phyloP scores from a whole-genome alignment of 92 coral and sea anemone species.

The Epizoanthus ramosus region DNA sequence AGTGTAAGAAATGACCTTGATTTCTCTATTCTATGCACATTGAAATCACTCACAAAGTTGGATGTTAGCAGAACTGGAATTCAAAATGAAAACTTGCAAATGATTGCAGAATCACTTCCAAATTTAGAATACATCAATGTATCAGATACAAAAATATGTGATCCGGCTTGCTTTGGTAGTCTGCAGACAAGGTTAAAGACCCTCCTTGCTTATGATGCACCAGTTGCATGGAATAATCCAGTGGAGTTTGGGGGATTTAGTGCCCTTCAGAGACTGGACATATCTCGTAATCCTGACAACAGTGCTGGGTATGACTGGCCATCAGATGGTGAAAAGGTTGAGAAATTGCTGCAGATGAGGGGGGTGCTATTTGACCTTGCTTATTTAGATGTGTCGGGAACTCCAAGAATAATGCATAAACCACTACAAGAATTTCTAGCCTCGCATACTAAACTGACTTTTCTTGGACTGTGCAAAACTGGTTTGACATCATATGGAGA shows the following conservation, averaged over 20 bases:
- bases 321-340: conserved; percentile 61
- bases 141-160: conserved; percentile 62
- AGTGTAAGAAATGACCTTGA: conserved; percentile 33
- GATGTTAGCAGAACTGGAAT: conserved; percentile 62
- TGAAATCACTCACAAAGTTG: conserved; percentile 58
- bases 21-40: conserved; percentile 37
- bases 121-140: conserved; percentile 61
- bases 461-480: conserved; percentile 80
- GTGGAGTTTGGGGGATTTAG: conserved; percentile 58
- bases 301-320: conserved; percentile 55
- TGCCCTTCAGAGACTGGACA: conserved; percentile 63
- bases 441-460: conserved; percentile 72
- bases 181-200: conserved; percentile 50
- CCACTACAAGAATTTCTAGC: conserved; percentile 59
- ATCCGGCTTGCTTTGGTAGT: conserved; percentile 58
- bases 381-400: conserved; percentile 73
- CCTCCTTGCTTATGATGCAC: conserved; percentile 70
- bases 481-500: conserved; percentile 59
- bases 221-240: conserved; percentile 70
- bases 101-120: conserved; percentile 44
- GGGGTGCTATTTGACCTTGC: conserved; percentile 47
- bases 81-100: conserved; percentile 39
- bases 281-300: conserved; percentile 66
- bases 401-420: conserved; percentile 53
- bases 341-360: conserved; percentile 43